Base-by-base conservation (phyloP, 2,888 invertebrate species). In the Herminia tarsipennalis region DNA sequence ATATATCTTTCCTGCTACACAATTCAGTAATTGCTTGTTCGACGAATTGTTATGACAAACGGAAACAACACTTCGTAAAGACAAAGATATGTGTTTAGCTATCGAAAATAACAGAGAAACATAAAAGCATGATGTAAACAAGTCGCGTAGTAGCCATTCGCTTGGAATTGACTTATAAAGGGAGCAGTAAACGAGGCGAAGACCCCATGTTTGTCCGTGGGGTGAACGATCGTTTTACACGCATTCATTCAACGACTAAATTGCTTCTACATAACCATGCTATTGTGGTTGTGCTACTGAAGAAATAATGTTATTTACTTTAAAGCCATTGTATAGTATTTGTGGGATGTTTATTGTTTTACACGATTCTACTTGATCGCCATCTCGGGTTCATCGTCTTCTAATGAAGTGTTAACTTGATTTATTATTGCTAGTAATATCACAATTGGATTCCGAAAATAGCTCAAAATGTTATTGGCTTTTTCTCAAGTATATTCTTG, bases 151-250 rank as follows among this genome's bases (percentile, higher is more conserved):
- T 70, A 57, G 68, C 63, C 56, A 61, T 66, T 68, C 61, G 51
- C 56, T 48, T 55, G 53, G 57, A 72, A 74, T 75, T 74, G 72
- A 74, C 75, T 74, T 66, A 69, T 70, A 73, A 67, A 69, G 64
- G 59, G 61, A 48, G 57, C 60, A 60, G 57, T 61, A 56, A 67
- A 70, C 57, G 60, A 63, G 45, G 57, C 61, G 56, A 59, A 52
- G 56, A 65, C 53, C 56, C 61, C 61, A 38, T 69, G 61, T 67
- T 69, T 70, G 65, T 67, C 47, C 52, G 46, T 40, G 58, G 61
- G 68, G 70, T 70, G 59, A 73, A 73, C 56, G 73, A 56, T 63
- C 71, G 53, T 35, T 58, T 59, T 61, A 66, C 70, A 60, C 59
- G 60, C 62, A 59, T 57, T 67, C 60, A 60, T 60, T 57, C 56